These are phyloP conservation scores for Xestoiulus laeticollis DNA, from an alignment of 2,888 invertebrate species.

Conservation along the genomic window DNA sequence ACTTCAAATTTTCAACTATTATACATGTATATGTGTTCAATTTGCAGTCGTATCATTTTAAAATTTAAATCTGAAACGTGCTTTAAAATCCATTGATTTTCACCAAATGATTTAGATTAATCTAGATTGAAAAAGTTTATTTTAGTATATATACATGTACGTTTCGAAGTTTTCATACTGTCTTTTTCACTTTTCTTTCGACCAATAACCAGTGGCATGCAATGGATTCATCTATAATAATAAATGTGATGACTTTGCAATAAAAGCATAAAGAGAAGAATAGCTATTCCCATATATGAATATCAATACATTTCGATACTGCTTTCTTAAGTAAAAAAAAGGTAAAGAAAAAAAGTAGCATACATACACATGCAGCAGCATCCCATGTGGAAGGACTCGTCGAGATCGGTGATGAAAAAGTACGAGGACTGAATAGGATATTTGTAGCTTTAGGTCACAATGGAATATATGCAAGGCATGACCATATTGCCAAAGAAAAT, in stretches of 20 bases:
- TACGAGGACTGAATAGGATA: constrained; percentile 37
- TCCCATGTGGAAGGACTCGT: constrained; percentile 21
- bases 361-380: background rate
- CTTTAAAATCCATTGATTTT: no score
- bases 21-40: no score
- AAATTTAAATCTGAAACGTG: no score
- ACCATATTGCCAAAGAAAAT: constrained; percentile 31
- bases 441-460: constrained; percentile 34
- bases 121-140: no score
- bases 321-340: background rate
- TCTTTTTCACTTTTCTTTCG: background rate
- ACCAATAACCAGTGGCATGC: background rate
- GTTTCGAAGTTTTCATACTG: background rate
- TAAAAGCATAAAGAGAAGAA: constrained; percentile 37
- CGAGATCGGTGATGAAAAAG: constrained; percentile 19
- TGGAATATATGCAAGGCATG: constrained; percentile 27
- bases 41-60: no score
- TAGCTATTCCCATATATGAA: constrained; percentile 13
- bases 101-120: no score
- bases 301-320: constrained; percentile 36
- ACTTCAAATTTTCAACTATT: no score
- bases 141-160: no score
- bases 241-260: constrained; percentile 6
- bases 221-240: background rate
- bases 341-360: background rate